phyloP scores from a whole-genome alignment of 2,797 vertebrate species.

The Pseudomugil gertrudae region DNA sequence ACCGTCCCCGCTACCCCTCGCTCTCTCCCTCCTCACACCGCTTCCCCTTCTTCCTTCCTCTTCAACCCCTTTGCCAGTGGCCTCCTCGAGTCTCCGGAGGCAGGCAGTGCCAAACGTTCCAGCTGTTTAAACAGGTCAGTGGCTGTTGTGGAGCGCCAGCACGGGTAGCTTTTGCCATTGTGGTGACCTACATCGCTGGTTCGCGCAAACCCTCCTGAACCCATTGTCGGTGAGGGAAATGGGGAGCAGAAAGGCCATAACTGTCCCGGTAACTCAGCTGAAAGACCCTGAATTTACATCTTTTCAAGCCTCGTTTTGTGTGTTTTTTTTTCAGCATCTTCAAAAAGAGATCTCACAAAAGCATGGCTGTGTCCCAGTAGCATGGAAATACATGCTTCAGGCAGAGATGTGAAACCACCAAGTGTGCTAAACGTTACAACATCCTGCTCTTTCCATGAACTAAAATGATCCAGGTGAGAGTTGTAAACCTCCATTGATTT shows the following conservation, averaged over 20 bases:
- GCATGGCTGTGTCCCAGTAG: not conserved
- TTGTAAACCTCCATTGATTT: conserved; percentile 41
- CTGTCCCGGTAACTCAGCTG: conserved; percentile 24
- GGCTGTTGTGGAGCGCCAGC: conserved; percentile 47
- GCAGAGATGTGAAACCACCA: conserved; percentile 16
- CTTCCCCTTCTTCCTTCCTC: conserved; percentile 56
- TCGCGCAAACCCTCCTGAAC: conserved; percentile 38
- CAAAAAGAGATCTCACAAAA: conserved; percentile 7
- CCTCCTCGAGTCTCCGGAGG: conserved; percentile 70
- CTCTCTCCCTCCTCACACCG: conserved; percentile 17
- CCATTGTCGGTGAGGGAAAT: conserved; percentile 20
- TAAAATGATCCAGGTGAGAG: conserved; percentile 31
- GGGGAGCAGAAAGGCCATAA: conserved; percentile 13
- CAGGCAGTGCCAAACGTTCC: conserved; percentile 64
- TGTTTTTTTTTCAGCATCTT: accelerated
- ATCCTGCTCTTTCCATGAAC: conserved; percentile 26
- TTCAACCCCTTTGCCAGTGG: conserved; percentile 59
- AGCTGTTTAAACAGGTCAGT: conserved; percentile 81
- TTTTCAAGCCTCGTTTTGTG: conserved; percentile 1
- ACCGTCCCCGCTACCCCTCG: conserved; percentile 23
- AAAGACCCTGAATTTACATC: conserved; percentile 32
- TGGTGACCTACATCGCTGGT: conserved; percentile 59
- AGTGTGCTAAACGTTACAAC: conserved; percentile 19
- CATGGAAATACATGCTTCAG: not conserved
- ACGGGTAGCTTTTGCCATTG: conserved; percentile 53